phyloP scores from a whole-genome alignment of 2,113 vertebrate genomes.

The Rana temporaria region DNA sequence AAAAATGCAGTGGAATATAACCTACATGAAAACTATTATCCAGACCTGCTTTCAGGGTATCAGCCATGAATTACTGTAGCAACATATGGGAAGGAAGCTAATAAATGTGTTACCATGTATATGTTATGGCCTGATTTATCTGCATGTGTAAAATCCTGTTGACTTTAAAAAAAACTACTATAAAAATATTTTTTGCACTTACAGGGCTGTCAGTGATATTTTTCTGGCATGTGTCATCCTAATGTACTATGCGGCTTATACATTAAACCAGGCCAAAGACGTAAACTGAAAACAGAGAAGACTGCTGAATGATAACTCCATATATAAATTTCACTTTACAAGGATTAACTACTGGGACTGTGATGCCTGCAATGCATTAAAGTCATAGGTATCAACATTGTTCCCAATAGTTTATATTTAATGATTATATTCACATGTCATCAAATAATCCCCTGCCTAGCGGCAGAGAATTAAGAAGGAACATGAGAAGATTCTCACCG shows the following conservation, averaged over 20 bases:
- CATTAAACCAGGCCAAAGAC: not conserved
- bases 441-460: constrained; percentile 30
- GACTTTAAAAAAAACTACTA: not conserved
- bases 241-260: not conserved
- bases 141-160: not conserved
- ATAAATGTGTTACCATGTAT: not conserved
- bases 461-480: not conserved
- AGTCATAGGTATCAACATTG: not conserved
- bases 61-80: too few relatives aligned
- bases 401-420: constrained; percentile 27
- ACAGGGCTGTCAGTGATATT: not conserved
- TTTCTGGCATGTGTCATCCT: constrained; percentile 4
- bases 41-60: too few relatives aligned
- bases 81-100: too few relatives aligned
- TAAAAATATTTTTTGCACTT: not conserved
- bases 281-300: constrained; percentile 15
- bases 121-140: not conserved
- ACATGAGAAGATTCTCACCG: constrained; percentile 66
- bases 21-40: too few relatives aligned
- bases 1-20: too few relatives aligned
- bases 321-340: constrained; percentile 8
- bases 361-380: not conserved
- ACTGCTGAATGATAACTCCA: constrained; percentile 34
- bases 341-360: constrained; percentile 26
- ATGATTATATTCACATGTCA: constrained; percentile 40